phyloP scores from a whole-genome alignment of 2,888 invertebrate species.

The Tetragonula carbonaria region DNA sequence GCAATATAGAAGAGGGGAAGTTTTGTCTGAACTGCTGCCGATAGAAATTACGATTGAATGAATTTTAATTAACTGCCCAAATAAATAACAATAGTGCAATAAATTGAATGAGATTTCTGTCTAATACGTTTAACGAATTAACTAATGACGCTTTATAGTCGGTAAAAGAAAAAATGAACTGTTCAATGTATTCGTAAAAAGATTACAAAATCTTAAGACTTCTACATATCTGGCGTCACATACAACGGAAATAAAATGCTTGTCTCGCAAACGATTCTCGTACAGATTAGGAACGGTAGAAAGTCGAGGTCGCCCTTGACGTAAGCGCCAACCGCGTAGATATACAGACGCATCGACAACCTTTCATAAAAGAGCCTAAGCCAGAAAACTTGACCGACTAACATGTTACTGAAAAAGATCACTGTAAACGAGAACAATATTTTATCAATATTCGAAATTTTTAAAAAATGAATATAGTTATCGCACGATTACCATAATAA shows the following conservation, averaged over 20 bases:
- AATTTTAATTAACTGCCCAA: background rate
- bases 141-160: background rate
- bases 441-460: background rate
- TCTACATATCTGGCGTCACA: constrained; percentile 21
- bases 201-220: constrained; percentile 20
- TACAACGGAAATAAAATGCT: constrained; percentile 55
- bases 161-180: background rate
- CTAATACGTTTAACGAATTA: constrained; percentile 1
- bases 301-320: constrained; percentile 74
- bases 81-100: background rate
- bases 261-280: constrained; percentile 65
- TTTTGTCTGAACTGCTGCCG: background rate
- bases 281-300: constrained; percentile 67
- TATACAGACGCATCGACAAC: constrained; percentile 50
- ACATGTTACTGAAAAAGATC: background rate
- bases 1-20: background rate
- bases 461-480: background rate
- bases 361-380: constrained; percentile 60
- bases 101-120: constrained; percentile 6
- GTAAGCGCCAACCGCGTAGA: constrained; percentile 68
- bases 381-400: constrained; percentile 42
- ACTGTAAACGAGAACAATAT: constrained; percentile 12
- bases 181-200: background rate
- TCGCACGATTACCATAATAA: background rate
- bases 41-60: background rate